phyloP scores from a whole-genome alignment of 2,888 invertebrate species.

The Pyralis farinalis region DNA sequence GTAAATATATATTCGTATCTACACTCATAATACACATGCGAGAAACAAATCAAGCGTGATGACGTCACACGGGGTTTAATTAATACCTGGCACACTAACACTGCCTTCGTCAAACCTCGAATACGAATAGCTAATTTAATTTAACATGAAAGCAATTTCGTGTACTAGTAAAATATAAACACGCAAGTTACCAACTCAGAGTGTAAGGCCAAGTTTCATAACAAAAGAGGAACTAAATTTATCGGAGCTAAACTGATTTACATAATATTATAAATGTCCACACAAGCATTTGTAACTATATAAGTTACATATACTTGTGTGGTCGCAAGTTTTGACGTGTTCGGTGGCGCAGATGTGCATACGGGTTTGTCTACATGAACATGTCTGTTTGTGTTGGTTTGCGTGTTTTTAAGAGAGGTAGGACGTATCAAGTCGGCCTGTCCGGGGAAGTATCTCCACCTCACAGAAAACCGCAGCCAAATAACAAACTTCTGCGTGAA shows the following conservation, averaged over 20 bases:
- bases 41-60: slow-evolving; percentile 27
- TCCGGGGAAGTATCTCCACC: too few relatives aligned
- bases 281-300: background rate
- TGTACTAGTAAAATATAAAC: slow-evolving; percentile 56
- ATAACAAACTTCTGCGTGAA: too few relatives aligned
- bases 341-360: too few relatives aligned
- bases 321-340: too few relatives aligned
- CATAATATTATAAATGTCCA: background rate
- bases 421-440: too few relatives aligned
- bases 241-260: background rate
- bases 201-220: background rate
- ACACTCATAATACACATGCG: too few relatives aligned
- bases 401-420: too few relatives aligned
- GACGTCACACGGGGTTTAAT: slow-evolving; percentile 33
- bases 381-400: too few relatives aligned
- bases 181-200: slow-evolving; percentile 11
- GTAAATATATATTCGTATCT: too few relatives aligned
- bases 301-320: too few relatives aligned
- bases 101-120: slow-evolving; percentile 48
- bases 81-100: slow-evolving; percentile 37
- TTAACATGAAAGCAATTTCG: slow-evolving; percentile 66
- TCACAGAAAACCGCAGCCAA: too few relatives aligned
- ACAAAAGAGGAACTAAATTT: background rate
- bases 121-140: slow-evolving; percentile 68
- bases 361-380: too few relatives aligned